phyloP scores from a whole-genome alignment of 2,888 invertebrate species.

The Sycophila texana region DNA sequence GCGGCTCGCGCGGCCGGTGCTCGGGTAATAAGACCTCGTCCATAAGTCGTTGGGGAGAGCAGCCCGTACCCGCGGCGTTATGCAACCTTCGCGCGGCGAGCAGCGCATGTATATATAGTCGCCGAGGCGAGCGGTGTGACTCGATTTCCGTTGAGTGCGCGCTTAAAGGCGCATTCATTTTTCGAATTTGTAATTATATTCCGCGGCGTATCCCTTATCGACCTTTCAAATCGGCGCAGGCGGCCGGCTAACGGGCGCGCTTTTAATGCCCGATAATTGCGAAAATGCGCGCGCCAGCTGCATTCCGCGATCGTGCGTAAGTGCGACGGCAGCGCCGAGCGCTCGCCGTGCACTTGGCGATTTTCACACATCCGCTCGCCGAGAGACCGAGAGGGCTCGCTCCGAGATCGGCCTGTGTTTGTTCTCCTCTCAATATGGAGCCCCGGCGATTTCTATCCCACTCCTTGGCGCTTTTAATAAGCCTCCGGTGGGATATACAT shows the following conservation, averaged over 20 bases:
- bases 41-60: slow-evolving; percentile 31
- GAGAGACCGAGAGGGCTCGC: neutral
- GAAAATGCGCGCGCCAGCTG: slow-evolving; percentile 62
- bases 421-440: neutral
- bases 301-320: slow-evolving; percentile 59
- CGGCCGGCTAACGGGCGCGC: slow-evolving; percentile 53
- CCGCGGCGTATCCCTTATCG: slow-evolving; percentile 66
- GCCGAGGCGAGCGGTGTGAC: slow-evolving; percentile 11
- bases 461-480: too few species aligned
- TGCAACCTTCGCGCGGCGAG: slow-evolving; percentile 20
- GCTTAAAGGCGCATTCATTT: slow-evolving; percentile 55
- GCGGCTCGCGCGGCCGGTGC: neutral
- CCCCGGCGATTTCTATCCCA: too few species aligned
- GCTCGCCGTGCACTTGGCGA: neutral
- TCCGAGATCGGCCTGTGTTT: neutral
- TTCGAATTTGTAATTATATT: slow-evolving; percentile 71
- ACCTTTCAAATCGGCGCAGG: slow-evolving; percentile 68
- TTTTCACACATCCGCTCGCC: slow-evolving; percentile 43
- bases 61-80: slow-evolving; percentile 14
- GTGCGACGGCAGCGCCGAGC: slow-evolving; percentile 24
- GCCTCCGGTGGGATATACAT: too few species aligned
- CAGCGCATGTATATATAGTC: neutral
- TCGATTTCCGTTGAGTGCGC: slow-evolving; percentile 12
- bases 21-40: slow-evolving; percentile 46
- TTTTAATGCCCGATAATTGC: slow-evolving; percentile 67